A percentile compares a stretch with the other conserved stretches of the same genome.
Conservation (phyloP, 1,140 invertebrate genomes). For the Drosophila prosaltans region DNA sequence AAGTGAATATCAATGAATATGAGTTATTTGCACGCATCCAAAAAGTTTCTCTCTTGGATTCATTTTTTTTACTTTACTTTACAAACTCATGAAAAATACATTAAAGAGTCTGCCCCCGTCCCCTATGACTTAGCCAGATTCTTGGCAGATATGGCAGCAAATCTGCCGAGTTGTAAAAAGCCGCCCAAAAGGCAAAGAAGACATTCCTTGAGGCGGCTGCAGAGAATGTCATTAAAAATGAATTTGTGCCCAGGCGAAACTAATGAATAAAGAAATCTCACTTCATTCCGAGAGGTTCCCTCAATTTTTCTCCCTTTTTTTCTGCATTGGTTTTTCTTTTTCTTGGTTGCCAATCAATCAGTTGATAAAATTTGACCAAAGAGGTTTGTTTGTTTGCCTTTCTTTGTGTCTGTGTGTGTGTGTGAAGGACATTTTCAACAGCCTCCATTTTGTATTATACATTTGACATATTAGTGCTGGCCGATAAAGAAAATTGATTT, state of each 20-base stretch:
- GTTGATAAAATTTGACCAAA: constrained; percentile 41
- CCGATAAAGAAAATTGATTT: constrained; percentile 78
- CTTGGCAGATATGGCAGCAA: constrained; percentile 9
- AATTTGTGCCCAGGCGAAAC: constrained; percentile 78
- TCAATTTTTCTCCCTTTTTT: constrained; percentile 2
- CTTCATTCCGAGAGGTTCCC: constrained; percentile 17
- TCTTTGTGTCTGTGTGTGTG: constrained; percentile 32
- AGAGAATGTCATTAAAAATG: constrained; percentile 70
- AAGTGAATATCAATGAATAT: constrained; percentile 76
- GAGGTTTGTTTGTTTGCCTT: constrained; percentile 54
- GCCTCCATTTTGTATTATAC: constrained; percentile 57
- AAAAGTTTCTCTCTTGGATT: constrained; percentile 48
- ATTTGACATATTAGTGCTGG: constrained; percentile 79
- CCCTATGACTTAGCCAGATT: not conserved
- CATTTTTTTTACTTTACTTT: constrained; percentile 43
- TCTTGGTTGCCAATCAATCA: constrained; percentile 44
- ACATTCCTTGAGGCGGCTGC: constrained; percentile 7
- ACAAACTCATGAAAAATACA: constrained; percentile 79
- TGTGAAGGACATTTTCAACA: constrained; percentile 38
- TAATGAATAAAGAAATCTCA: constrained; percentile 77
- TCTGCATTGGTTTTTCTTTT: not conserved
- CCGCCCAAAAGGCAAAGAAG: not conserved
- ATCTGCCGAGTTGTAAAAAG: constrained; percentile 46
- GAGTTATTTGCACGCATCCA: constrained; percentile 75
- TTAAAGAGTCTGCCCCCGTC: constrained; percentile 54